Percentiles rank a stretch among this genome's conserved stretches.
These are phyloP conservation scores for Andrena flavipes DNA, from an alignment of 2,888 invertebrate species.

Conservation along the genomic window DNA sequence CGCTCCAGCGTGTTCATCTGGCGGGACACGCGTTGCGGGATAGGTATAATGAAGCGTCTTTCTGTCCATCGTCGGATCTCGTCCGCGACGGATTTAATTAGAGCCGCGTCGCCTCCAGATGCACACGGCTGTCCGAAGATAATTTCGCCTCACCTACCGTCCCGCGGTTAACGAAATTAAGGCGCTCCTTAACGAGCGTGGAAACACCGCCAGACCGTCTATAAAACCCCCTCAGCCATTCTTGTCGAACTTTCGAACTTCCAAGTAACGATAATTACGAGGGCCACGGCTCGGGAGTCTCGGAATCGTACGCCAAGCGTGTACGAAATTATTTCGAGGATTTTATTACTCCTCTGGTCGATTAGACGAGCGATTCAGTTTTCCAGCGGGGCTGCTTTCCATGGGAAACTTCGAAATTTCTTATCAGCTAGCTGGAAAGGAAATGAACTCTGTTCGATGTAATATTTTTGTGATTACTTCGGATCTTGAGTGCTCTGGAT, in stretches of 20 bases:
- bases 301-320: not conserved
- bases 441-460: no score
- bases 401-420: no score
- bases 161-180: constrained; percentile 45
- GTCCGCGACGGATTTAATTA: constrained; percentile 73
- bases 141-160: constrained; percentile 50
- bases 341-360: no score
- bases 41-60: constrained; percentile 8
- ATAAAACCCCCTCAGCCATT: constrained; percentile 3
- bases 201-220: constrained; percentile 24
- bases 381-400: no score
- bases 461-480: no score
- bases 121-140: constrained; percentile 47
- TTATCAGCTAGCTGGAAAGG: no score
- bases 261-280: constrained; percentile 15
- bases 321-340: not conserved
- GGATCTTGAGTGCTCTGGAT: no score
- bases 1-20: constrained; percentile 35
- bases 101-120: constrained; percentile 61
- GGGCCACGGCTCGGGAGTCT: no score
- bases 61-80: not conserved
- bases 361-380: no score
- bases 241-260: not conserved
- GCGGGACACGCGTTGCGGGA: constrained; percentile 21
- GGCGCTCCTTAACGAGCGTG: constrained; percentile 46